Percentiles rank a stretch among this genome's conserved stretches.
Conservation (phyloP, 2,113 vertebrate genomes). For the Axis porcinus region DNA sequence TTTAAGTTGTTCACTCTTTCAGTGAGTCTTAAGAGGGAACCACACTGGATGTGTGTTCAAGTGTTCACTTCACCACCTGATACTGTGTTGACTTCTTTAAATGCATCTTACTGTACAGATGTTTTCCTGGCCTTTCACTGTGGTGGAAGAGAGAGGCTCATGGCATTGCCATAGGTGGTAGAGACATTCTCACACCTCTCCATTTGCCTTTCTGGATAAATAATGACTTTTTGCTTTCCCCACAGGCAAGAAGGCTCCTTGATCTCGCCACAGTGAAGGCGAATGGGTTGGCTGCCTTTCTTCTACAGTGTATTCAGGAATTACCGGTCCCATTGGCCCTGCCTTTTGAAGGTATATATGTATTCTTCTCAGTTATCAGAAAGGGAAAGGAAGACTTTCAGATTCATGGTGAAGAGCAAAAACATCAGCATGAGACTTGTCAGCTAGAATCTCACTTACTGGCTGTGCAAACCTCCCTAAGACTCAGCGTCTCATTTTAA, state of each 20-base stretch:
- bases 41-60: not conserved
- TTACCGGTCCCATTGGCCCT: constrained; percentile 40
- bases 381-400: not conserved
- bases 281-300: constrained; percentile 76
- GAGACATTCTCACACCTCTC: not conserved
- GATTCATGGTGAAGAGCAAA: not conserved
- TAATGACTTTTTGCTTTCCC: constrained; percentile 34
- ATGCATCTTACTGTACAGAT: accelerated
- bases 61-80: not conserved
- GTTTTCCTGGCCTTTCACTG: not conserved
- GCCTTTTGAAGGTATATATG: constrained; percentile 49
- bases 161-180: not conserved
- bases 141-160: not conserved
- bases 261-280: constrained; percentile 81
- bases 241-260: constrained; percentile 82
- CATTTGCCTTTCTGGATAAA: not conserved
- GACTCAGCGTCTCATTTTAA: not conserved
- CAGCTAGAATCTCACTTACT: not conserved
- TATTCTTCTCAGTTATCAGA: not conserved
- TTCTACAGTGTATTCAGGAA: constrained; percentile 77
- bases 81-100: not conserved
- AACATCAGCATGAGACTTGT: accelerated
- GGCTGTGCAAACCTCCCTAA: not conserved
- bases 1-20: not conserved
- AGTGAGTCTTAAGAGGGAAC: not conserved